A percentile compares a stretch with the other conserved stretches of the same genome.
Conservation (phyloP, 2,113 vertebrate species). For the Oceanodroma tethys region DNA sequence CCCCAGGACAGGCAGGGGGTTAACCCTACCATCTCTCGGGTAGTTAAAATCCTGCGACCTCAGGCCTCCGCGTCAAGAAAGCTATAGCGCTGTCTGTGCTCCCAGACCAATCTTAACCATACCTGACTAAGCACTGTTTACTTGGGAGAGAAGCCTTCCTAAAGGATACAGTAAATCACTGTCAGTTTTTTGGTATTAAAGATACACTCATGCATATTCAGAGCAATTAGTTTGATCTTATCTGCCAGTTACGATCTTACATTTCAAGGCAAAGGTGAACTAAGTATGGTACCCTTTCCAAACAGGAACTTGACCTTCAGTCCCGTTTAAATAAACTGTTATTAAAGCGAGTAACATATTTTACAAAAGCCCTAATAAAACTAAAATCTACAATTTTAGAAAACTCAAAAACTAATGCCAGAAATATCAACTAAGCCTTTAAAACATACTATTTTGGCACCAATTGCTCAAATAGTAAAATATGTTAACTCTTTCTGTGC, state of each 20-base stretch:
- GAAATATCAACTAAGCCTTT: background rate
- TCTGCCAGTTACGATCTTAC: background rate
- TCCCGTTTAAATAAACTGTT: background rate
- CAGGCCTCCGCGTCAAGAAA: background rate
- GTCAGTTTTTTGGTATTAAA: background rate
- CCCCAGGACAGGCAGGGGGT: background rate
- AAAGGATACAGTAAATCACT: background rate
- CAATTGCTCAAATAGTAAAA: background rate
- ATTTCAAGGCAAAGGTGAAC: background rate
- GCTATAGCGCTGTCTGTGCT: background rate
- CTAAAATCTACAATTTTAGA: background rate
- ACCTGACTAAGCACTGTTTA: background rate
- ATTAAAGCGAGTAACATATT: background rate
- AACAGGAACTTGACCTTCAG: background rate
- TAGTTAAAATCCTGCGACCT: background rate
- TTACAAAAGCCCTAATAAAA: background rate
- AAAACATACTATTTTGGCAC: background rate
- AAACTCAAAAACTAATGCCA: background rate
- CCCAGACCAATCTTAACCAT: background rate
- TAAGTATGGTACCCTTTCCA: background rate
- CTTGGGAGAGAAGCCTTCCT: background rate
- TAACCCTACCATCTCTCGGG: background rate
- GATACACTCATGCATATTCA: background rate
- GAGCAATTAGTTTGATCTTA: background rate
- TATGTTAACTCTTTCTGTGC: background rate